These are phyloP conservation scores for Coreoperca whiteheadi DNA, from an alignment of 2,113 vertebrate species.

Conservation along the genomic window DNA sequence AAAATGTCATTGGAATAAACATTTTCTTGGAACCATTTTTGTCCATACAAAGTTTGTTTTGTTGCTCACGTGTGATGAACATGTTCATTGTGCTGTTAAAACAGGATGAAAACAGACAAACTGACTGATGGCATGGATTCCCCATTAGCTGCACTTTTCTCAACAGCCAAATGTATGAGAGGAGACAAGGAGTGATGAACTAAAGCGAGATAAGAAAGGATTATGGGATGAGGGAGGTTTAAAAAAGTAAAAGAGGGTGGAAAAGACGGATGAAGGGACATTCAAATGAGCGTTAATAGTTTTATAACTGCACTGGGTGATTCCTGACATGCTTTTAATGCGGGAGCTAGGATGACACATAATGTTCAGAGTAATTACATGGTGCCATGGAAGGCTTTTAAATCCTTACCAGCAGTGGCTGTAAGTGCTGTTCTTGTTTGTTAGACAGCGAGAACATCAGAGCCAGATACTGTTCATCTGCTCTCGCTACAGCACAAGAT, in stretches of 20 bases:
- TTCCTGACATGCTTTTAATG: conserved; percentile 75
- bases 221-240: conserved; percentile 65
- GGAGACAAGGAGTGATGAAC: conserved; percentile 45
- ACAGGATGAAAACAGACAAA: conserved; percentile 6
- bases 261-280: conserved; percentile 50
- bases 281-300: conserved; percentile 78
- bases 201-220: conserved; percentile 64
- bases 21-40: neutral
- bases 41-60: neutral
- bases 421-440: conserved; percentile 43
- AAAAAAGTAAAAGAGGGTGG: conserved; percentile 42
- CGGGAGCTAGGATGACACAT: conserved; percentile 67
- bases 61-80: neutral
- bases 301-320: conserved; percentile 74
- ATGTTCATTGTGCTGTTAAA: neutral
- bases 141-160: conserved; percentile 29
- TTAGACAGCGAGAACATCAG: conserved; percentile 1
- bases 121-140: conserved; percentile 11
- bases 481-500: neutral
- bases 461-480: conserved; percentile 11
- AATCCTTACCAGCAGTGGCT: conserved; percentile 46
- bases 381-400: conserved; percentile 69
- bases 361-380: conserved; percentile 82
- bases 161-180: neutral
- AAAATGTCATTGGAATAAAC: too few species aligned